These are phyloP conservation scores for Montipora sp. DNA, from an alignment of 64 coral and sea anemone species.

Conservation along the genomic window DNA sequence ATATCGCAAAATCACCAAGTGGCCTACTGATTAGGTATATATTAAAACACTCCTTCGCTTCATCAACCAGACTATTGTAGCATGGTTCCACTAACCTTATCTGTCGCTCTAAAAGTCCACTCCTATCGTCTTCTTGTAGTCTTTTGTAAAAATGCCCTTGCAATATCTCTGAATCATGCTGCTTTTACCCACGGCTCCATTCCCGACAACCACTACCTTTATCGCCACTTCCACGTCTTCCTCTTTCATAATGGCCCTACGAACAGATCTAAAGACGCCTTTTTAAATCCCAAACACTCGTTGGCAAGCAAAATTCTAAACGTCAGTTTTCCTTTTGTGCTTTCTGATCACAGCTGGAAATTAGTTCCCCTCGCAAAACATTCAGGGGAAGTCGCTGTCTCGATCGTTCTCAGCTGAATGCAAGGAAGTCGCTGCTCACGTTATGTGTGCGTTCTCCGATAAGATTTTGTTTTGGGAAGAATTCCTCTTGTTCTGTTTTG, in stretches of 20 bases:
- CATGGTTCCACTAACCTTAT: slow-evolving; percentile 71
- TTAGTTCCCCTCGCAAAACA: slow-evolving; percentile 20
- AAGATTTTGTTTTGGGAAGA: background rate
- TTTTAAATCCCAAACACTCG: background rate
- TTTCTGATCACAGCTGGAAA: background rate
- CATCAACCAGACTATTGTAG: background rate
- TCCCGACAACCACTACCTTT: slow-evolving; percentile 97
- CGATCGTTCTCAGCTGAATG: background rate
- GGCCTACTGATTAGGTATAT: background rate
- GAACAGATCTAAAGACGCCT: background rate
- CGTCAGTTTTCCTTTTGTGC: background rate
- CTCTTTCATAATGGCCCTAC: slow-evolving; percentile 72
- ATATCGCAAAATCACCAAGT: slow-evolving; percentile 29
- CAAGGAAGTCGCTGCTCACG: background rate
- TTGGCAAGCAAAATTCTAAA: no score
- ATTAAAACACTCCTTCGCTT: background rate
- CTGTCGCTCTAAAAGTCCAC: slow-evolving; percentile 99
- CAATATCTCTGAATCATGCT: slow-evolving; percentile 99
- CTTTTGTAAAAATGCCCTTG: slow-evolving; percentile 99
- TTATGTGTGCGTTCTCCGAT: background rate
- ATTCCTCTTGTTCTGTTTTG: background rate
- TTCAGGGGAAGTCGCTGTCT: background rate
- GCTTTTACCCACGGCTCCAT: slow-evolving; percentile 98
- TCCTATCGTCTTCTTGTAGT: slow-evolving; percentile 99
- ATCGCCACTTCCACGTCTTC: slow-evolving; percentile 99